Base-by-base conservation (phyloP, 2,888 invertebrate species). In the Macaria notata region DNA sequence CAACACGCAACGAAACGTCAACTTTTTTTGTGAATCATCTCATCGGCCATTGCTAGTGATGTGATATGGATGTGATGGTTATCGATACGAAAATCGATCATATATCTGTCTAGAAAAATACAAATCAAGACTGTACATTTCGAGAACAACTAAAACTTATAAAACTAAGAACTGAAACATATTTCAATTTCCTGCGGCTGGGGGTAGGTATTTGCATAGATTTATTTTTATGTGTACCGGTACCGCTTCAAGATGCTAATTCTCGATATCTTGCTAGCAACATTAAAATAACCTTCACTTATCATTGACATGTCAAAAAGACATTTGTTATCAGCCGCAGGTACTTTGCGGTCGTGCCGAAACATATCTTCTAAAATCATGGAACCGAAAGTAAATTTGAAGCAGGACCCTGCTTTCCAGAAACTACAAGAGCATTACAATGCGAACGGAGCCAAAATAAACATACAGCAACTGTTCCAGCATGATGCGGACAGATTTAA, bases 391-490 rank as follows among this genome's bases (percentile, higher is more conserved):
- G 74, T 83, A 33, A 86, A 78, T 68, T 73, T 92, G 57, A 82
- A 74, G 64, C 75, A 88, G 62, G 96, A 97, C 72, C 87, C 94
- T 19, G 93, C 94, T 9, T 98, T 94, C 92, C 93, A 94, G 73
- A 94, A 96, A 83, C 88, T 98, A 45, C 93, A 96, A 75, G 93
- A 94, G 58, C 95, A 95, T 82, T 97, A 94, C 80, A 90, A 95
- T 66, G 85, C 89, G 6, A 94, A 95, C 76, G 96, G 95, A 9
- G 91, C 93, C 31, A 94, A 94, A 71, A 92, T 99, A 45, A 95
- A 96, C 73, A 97, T 99, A 74, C 93, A 93, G 64, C 93, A 97
- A 63, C 88, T 98, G 70, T 99, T 99, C 79, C 92, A 94, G 65
- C 90, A 94, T 69, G 97, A 99, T 84, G 88, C 95, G 0, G 89